These are phyloP conservation scores for Stictocephala bisonia DNA, from an alignment of 2,888 invertebrate genomes.

Conservation along the genomic window DNA sequence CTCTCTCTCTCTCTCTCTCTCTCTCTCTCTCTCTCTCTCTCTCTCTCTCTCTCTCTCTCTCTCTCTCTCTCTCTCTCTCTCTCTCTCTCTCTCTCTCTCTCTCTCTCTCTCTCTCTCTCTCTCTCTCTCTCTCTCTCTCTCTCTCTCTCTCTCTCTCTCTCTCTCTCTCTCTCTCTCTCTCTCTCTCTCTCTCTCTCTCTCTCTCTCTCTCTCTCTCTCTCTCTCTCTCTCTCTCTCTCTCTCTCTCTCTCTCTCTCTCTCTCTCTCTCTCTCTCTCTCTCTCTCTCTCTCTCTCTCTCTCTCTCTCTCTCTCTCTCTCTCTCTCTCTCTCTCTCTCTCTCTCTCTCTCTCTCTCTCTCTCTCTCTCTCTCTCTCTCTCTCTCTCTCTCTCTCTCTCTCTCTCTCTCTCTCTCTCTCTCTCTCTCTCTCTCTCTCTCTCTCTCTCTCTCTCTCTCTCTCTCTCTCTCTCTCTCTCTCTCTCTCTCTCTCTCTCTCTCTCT, in stretches of 20 bases:
- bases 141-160: not conserved
- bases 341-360: conserved; percentile 17
- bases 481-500: not conserved
- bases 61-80: too few species aligned
- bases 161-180: not conserved
- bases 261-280: not conserved
- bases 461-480: not conserved
- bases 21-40: too few species aligned
- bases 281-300: not conserved
- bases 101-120: too few species aligned
- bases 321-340: conserved; percentile 7
- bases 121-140: not conserved
- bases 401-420: conserved; percentile 33
- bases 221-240: conserved; percentile 11
- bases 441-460: conserved; percentile 27
- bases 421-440: conserved; percentile 13
- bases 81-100: too few species aligned
- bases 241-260: not conserved
- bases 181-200: conserved; percentile 2
- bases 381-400: conserved; percentile 32
- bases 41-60: too few species aligned
- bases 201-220: not conserved
- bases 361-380: conserved; percentile 21
- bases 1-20: too few species aligned
- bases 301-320: not conserved